These are phyloP conservation scores for Eupithecia dodoneata DNA, from an alignment of 2,888 invertebrate species.

Conservation along the genomic window DNA sequence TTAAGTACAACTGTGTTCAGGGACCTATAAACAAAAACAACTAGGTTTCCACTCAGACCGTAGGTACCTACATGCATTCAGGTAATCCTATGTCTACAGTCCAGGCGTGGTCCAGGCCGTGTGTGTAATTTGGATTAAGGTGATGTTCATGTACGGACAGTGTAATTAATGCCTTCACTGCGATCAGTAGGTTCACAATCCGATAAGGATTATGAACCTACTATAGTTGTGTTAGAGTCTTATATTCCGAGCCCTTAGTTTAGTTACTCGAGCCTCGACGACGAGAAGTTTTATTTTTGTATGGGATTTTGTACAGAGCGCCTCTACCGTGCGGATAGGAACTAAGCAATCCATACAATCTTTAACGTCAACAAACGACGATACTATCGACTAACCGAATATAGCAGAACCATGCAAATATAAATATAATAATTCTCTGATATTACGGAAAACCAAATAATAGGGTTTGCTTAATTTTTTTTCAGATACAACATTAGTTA, in stretches of 20 bases:
- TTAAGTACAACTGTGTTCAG: background rate
- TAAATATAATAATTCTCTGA: too few relatives aligned
- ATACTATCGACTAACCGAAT: background rate
- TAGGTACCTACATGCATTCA: slow-evolving; percentile 1
- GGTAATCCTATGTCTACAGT: background rate
- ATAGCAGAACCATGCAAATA: background rate
- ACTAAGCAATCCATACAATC: background rate
- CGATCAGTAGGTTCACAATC: background rate
- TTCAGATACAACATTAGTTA: too few relatives aligned
- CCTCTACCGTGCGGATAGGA: background rate
- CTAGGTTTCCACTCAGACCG: background rate
- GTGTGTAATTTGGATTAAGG: background rate
- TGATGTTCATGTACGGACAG: background rate
- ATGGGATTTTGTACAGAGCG: background rate
- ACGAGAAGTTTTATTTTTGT: background rate
- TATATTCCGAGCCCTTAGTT: too few relatives aligned
- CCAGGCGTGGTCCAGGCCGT: background rate
- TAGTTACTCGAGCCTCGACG: background rate
- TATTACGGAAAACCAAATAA: background rate
- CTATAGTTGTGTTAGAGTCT: background rate
- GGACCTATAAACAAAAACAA: background rate
- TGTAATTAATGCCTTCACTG: background rate
- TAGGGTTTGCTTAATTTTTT: background rate
- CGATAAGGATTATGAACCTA: slow-evolving; percentile 1
- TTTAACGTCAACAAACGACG: background rate